Evolutionary conservation across 2,888 invertebrate genomes (phyloP).

Genomic region (Prosapia bicincta): DNA sequence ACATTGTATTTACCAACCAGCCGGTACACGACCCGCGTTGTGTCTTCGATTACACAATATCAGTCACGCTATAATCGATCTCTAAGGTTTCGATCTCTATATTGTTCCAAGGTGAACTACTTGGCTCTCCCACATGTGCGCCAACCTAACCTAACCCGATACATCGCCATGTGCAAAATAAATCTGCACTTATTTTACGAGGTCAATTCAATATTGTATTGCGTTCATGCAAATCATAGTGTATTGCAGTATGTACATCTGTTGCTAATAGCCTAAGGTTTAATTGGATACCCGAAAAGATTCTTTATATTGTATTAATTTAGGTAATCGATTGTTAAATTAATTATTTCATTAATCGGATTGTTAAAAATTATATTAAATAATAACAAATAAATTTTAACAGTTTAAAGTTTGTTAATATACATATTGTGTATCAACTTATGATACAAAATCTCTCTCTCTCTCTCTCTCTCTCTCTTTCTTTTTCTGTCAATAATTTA

Average conservation of each 20-base stretch:
- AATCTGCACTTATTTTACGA: not conserved
- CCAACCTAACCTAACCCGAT: not conserved
- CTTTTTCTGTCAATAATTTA: too few relatives aligned
- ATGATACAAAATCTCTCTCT: too few relatives aligned
- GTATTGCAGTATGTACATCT: not conserved
- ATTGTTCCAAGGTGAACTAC: not conserved
- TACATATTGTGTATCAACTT: too few relatives aligned
- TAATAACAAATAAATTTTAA: too few relatives aligned
- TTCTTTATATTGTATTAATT: too few relatives aligned
- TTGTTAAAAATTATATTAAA: too few relatives aligned
- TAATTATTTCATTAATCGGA: too few relatives aligned
- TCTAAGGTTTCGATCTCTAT: not conserved
- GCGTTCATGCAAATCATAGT: not conserved
- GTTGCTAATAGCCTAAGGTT: too few relatives aligned
- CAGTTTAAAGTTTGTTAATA: too few relatives aligned
- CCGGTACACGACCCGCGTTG: not conserved
- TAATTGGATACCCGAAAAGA: not conserved
- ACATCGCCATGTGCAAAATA: not conserved
- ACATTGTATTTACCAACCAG: not conserved
- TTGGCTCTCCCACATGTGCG: not conserved
- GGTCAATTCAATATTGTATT: not conserved
- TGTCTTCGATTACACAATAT: not conserved
- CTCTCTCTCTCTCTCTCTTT: too few relatives aligned
- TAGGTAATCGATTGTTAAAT: too few relatives aligned
- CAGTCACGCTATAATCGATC: not conserved